A percentile compares a stretch with the other conserved stretches of the same genome.
Conservation (phyloP, 35 echinoderm and acorn worm species). For the Apostichopus parvimensis region DNA sequence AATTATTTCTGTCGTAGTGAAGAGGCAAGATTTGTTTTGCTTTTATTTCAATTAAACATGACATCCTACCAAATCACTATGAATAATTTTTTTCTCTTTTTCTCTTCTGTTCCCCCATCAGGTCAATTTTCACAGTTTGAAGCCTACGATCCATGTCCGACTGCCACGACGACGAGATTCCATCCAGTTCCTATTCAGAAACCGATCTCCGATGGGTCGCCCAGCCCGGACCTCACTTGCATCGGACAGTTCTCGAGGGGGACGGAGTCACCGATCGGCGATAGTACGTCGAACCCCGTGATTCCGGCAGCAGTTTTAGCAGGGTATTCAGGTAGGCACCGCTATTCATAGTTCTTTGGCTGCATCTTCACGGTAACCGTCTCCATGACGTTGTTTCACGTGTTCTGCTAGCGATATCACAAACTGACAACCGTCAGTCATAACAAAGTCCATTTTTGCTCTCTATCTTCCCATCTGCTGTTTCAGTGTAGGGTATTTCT, state of each 20-base stretch:
- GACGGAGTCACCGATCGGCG: conserved; percentile 60
- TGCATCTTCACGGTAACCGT: too few species aligned
- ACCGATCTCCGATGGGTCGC: conserved; percentile 62
- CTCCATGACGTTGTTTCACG: too few species aligned
- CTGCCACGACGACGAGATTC: neutral
- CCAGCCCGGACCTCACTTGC: conserved; percentile 66
- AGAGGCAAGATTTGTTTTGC: too few species aligned
- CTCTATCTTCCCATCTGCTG: too few species aligned
- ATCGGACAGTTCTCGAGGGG: conserved; percentile 48
- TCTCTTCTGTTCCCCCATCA: neutral
- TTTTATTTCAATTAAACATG: too few species aligned
- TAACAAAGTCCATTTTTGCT: too few species aligned
- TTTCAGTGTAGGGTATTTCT: too few species aligned
- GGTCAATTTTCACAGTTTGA: conserved; percentile 78
- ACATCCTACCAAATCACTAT: too few species aligned
- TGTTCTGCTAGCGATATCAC: too few species aligned
- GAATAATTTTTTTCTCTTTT: too few species aligned
- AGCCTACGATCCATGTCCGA: conserved; percentile 47
- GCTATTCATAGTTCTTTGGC: neutral
- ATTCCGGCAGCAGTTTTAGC: conserved; percentile 96
- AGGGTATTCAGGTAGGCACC: conserved; percentile 88
- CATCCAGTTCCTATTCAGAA: conserved; percentile 71
- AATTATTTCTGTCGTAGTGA: too few species aligned
- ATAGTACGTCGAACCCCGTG: conserved; percentile 80
- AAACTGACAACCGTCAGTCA: too few species aligned